Conservation (phyloP, 2,888 invertebrate species). For the Allolobophora icterica region DNA sequence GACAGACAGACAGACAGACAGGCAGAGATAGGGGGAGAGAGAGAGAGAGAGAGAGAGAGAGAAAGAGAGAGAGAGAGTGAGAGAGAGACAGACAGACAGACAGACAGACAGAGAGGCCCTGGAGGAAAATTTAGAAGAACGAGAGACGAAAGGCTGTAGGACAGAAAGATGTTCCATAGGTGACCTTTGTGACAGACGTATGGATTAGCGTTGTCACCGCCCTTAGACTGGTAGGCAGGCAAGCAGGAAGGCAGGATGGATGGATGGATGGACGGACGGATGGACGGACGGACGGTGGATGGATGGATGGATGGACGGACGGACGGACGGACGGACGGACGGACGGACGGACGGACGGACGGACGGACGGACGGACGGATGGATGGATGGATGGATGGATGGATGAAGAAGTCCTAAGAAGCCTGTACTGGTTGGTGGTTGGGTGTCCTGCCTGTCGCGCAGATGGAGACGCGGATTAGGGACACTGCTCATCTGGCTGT, state of each 20-base stretch:
- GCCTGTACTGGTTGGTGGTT: no score
- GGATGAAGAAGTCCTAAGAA: no score
- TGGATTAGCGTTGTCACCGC: no score
- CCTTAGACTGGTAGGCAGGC: no score
- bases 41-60: not conserved
- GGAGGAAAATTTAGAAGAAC: not conserved
- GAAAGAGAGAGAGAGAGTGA: not conserved
- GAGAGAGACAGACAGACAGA: not conserved
- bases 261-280: no score
- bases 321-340: no score
- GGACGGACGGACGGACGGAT: no score
- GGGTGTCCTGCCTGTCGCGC: not conserved
- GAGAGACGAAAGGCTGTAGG: not conserved
- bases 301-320: no score
- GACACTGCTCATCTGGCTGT: not conserved
- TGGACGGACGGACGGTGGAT: no score
- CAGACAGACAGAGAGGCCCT: not conserved
- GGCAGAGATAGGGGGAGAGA: not conserved
- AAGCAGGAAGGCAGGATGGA: no score
- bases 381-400: no score
- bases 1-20: not conserved
- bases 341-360: no score
- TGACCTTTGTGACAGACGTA: not conserved
- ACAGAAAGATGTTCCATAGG: not conserved
- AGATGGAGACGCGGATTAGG: not conserved